Conservation (phyloP, 2,113 vertebrate species). For the Pterocles orientalis region DNA sequence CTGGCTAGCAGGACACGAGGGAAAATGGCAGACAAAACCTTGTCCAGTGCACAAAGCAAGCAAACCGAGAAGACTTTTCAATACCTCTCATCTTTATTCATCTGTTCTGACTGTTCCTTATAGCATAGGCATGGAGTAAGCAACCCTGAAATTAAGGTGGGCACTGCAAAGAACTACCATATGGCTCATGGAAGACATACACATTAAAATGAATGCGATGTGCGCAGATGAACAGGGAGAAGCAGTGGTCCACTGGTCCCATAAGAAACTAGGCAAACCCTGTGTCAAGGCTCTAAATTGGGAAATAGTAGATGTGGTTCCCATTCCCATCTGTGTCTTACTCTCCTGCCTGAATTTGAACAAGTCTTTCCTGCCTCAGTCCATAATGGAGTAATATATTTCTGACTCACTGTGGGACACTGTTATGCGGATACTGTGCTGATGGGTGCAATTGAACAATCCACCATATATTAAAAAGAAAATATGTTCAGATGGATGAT, state of each 20-base stretch:
- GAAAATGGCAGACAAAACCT: background rate
- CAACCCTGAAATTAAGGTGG: background rate
- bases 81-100: background rate
- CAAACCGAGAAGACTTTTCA: background rate
- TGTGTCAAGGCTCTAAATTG: background rate
- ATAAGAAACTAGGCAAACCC: background rate
- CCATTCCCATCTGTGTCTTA: background rate
- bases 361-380: background rate
- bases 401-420: background rate
- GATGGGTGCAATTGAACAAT: background rate
- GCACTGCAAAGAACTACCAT: background rate
- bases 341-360: background rate
- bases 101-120: background rate
- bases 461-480: constrained; percentile 23
- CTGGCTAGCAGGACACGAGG: background rate
- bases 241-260: background rate
- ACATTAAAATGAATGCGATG: background rate
- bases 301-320: background rate
- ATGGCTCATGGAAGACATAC: background rate
- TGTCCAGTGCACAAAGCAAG: background rate
- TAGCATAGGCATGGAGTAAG: background rate
- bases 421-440: background rate
- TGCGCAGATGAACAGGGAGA: background rate
- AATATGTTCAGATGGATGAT: background rate
- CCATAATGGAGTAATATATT: background rate